phyloP scores from a whole-genome alignment of 2,888 invertebrate genomes.

The Aphrophora alni region DNA sequence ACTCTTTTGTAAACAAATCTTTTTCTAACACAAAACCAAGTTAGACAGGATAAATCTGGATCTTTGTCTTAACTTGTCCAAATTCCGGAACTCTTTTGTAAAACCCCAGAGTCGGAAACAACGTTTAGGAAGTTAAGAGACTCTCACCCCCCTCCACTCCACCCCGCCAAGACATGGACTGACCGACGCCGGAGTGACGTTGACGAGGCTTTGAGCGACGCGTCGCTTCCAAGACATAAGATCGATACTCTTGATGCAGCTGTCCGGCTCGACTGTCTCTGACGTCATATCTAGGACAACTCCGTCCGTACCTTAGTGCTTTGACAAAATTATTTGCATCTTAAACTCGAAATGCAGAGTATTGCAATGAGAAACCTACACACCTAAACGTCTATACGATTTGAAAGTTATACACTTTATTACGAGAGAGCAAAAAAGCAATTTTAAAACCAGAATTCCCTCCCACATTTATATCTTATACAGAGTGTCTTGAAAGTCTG shows the following conservation, averaged over 20 bases:
- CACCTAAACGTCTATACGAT: no score
- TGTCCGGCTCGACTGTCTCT: slow-evolving; percentile 23
- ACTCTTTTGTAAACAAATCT: no score
- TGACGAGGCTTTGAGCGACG: slow-evolving; percentile 29
- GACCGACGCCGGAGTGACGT: slow-evolving; percentile 17
- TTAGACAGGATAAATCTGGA: no score
- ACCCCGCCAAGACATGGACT: neutral
- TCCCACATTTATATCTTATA: no score
- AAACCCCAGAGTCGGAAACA: neutral
- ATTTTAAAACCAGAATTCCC: no score
- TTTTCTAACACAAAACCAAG: no score
- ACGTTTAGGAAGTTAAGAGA: no score
- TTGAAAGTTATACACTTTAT: no score
- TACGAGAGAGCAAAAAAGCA: no score
- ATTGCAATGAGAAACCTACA: no score
- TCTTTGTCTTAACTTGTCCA: neutral
- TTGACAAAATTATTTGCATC: neutral
- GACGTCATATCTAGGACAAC: slow-evolving; percentile 12
- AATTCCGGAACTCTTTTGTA: neutral
- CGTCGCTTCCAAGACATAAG: slow-evolving; percentile 22
- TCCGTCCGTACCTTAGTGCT: neutral
- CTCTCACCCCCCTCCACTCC: neutral
- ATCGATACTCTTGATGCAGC: slow-evolving; percentile 32
- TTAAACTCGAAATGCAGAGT: no score
- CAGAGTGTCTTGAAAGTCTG: no score